Evolutionary conservation across 2,888 invertebrate genomes (phyloP).

Genomic region (Yponomeuta plumbellus): DNA sequence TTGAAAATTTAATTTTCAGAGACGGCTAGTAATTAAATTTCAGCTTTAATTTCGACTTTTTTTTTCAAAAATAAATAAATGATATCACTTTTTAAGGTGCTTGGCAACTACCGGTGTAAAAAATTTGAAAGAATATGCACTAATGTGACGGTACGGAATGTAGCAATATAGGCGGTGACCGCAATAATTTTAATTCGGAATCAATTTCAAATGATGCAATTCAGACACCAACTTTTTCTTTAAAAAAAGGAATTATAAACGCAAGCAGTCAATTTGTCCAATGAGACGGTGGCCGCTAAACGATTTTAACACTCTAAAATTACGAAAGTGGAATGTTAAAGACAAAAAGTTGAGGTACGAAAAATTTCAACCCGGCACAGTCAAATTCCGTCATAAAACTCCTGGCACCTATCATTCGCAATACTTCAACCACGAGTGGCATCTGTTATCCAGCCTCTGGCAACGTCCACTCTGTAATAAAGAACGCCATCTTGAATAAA

Average conservation of each 20-base stretch:
- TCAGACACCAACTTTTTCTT: not conserved
- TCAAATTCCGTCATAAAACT: constrained; percentile 1
- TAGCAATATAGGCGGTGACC: too few relatives aligned
- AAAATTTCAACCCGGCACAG: not conserved
- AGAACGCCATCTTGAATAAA: constrained; percentile 62
- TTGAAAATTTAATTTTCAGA: too few relatives aligned
- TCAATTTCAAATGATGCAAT: not conserved
- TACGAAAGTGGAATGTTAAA: not conserved
- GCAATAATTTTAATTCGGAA: not conserved
- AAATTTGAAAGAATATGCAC: too few relatives aligned
- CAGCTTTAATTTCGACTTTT: too few relatives aligned
- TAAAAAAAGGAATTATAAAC: not conserved
- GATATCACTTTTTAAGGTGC: too few relatives aligned
- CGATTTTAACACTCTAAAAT: not conserved
- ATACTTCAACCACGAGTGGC: constrained; percentile 29
- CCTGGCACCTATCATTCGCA: constrained; percentile 14
- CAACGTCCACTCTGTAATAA: constrained; percentile 55
- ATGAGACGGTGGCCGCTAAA: not conserved
- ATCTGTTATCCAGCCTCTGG: constrained; percentile 60
- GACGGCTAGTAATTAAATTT: too few relatives aligned
- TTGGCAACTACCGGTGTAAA: too few relatives aligned
- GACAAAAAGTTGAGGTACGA: not conserved
- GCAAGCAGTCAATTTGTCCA: not conserved
- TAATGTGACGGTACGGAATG: too few relatives aligned
- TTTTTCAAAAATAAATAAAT: too few relatives aligned